Evolutionary conservation across 92 coral and sea anemone genomes (phyloP).

Genomic region (Parazoanthus atlanticus): DNA sequence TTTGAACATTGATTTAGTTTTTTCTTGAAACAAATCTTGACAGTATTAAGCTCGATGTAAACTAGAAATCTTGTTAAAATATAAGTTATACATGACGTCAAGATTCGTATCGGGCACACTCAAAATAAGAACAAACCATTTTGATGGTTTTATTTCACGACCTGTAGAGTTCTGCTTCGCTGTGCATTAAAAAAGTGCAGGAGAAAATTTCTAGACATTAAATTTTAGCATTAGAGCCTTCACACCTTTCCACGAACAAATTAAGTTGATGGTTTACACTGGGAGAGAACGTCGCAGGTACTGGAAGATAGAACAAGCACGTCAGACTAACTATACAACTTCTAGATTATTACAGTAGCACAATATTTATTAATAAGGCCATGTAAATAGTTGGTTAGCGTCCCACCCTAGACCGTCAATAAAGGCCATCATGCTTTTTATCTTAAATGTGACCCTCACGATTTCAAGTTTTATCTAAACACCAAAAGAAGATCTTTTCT

Average conservation of each 20-base stretch:
- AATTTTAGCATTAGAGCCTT: neutral
- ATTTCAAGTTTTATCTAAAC: too few species aligned
- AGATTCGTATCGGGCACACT: neutral
- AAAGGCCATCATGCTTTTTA: too few species aligned
- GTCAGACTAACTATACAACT: neutral
- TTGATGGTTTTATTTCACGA: neutral
- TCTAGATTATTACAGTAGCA: neutral
- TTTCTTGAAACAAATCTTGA: neutral
- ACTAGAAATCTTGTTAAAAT: neutral
- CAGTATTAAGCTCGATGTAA: neutral
- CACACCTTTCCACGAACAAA: constrained; percentile 38
- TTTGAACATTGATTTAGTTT: neutral
- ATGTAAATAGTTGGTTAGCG: neutral
- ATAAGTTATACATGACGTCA: neutral
- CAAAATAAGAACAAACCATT: neutral
- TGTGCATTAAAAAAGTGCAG: neutral
- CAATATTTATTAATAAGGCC: neutral
- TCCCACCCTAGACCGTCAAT: too few species aligned
- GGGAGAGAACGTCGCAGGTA: constrained; percentile 17
- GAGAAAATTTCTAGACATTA: neutral
- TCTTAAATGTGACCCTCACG: too few species aligned
- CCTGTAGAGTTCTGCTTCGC: constrained; percentile 17
- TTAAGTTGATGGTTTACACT: constrained; percentile 32
- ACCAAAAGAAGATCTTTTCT: too few species aligned
- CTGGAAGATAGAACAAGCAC: constrained; percentile 39